Evolutionary conservation across 1,140 invertebrate species (phyloP), one percentile per base, ranked within the genome.

Genomic region (Grapholita molesta): DNA sequence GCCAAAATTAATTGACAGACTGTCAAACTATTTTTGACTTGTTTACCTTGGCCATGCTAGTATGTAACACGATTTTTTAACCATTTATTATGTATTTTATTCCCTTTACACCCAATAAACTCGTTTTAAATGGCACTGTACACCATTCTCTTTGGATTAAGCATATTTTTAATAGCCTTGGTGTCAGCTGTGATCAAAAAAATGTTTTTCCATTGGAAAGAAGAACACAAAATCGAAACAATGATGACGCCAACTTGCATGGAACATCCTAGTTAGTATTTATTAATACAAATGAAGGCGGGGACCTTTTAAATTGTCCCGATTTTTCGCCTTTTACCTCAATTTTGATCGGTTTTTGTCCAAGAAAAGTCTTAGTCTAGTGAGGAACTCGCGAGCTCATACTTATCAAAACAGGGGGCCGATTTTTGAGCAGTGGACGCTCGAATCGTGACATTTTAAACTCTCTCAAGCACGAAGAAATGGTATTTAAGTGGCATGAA

Each of bases 161-260:
- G 87, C 67, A 83, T 91, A 80, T 91, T 91, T 74, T 80, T 91
- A 81, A 91, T 91, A 77, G 86, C 85, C 8, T 67, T 91, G 65
- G 87, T 89, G 0, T 78, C 89, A 65, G 83, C 89, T 3, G 79
- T 91, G 28, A 91, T 91, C 73, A 88, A 89, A 70, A 91, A 84
- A 68, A 85, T 89, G 80, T 91, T 86, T 77, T 88, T 88, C 66
- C 83, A 82, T 78, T 91, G 89, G 89, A 85, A 88, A 78, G 76
- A 88, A 52, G 89, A 89, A 30, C 85, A 88, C 69, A 86, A 83
- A 70, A 89, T 83, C 42, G 87, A 89, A 72, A 80, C 82, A 64
- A 83, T 79, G 69, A 33, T 70, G 12, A 33, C 72, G 2, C 71
- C 70, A n/a, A 70, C 74, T 42, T 35, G 8, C 2, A 73, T 79